phyloP scores from a whole-genome alignment of 2,888 invertebrate genomes.

The Diaprepes abbreviatus region DNA sequence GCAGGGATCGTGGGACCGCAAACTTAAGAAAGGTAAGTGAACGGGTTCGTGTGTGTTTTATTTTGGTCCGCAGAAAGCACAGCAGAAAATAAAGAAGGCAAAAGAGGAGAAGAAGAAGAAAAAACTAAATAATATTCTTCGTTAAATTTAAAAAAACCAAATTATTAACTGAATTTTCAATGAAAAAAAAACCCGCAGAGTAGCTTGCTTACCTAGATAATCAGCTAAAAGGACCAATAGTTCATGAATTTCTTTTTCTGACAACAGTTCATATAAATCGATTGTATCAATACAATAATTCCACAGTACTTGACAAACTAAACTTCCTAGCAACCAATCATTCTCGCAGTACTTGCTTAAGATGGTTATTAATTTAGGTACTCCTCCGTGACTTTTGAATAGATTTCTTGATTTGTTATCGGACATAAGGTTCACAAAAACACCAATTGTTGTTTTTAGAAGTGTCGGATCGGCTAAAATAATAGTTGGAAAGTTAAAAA shows the following conservation, averaged over 20 bases:
- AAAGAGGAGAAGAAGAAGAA: too few species aligned
- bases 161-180: too few species aligned
- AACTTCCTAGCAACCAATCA: constrained; percentile 79
- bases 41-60: too few species aligned
- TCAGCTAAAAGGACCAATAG: constrained; percentile 71
- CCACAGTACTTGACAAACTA: constrained; percentile 83
- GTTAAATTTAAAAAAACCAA: too few species aligned
- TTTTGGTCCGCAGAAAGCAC: too few species aligned
- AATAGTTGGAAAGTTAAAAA: too few species aligned
- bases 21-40: too few species aligned
- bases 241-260: constrained; percentile 70
- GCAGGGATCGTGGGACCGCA: too few species aligned
- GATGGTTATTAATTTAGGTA: constrained; percentile 70
- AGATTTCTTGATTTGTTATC: constrained; percentile 71
- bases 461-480: constrained; percentile 75
- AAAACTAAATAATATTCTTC: too few species aligned
- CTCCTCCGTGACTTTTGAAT: constrained; percentile 70
- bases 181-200: too few species aligned
- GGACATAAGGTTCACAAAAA: constrained; percentile 84
- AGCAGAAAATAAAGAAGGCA: too few species aligned
- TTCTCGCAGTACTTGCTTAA: constrained; percentile 73
- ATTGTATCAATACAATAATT: constrained; percentile 75
- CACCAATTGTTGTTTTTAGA: constrained; percentile 84
- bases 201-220: constrained; percentile 70
- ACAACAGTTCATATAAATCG: constrained; percentile 68